Percentiles rank a stretch among this genome's conserved stretches.
Conservation (phyloP, 2,113 vertebrate genomes). For the Odontophorus gujanensis region DNA sequence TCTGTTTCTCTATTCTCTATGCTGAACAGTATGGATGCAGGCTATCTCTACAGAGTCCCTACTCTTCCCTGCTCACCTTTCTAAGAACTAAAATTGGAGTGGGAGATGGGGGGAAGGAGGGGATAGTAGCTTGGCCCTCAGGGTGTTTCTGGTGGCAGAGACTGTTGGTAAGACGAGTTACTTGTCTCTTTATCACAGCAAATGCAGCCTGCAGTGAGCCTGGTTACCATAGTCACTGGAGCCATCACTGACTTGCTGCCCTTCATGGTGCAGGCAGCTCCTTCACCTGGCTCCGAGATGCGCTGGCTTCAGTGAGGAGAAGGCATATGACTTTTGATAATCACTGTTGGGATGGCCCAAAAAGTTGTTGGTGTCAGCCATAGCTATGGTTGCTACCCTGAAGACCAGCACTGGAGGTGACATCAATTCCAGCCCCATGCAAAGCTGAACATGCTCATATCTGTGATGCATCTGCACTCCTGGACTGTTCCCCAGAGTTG, state of each 20-base stretch:
- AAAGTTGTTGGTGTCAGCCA: neutral
- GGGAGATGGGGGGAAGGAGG: neutral
- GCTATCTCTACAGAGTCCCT: neutral
- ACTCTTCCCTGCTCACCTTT: neutral
- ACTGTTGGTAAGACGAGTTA: neutral
- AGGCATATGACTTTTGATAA: neutral
- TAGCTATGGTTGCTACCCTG: neutral
- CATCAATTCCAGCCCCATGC: neutral
- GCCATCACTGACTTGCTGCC: neutral
- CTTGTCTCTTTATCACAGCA: neutral
- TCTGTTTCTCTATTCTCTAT: neutral
- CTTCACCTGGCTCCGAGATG: neutral
- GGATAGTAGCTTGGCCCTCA: accelerated
- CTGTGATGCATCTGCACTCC: neutral
- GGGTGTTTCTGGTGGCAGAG: neutral
- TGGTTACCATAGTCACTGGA: neutral
- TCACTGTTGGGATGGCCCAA: neutral
- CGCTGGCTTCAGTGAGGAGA: neutral
- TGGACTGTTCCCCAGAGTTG: neutral
- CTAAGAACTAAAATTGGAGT: neutral
- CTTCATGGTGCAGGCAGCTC: accelerated
- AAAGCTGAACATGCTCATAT: neutral
- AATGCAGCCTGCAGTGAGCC: neutral
- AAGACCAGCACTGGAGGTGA: neutral
- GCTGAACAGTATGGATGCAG: neutral